phyloP scores from a whole-genome alignment of 2,888 invertebrate species.

The Tachina fera region DNA sequence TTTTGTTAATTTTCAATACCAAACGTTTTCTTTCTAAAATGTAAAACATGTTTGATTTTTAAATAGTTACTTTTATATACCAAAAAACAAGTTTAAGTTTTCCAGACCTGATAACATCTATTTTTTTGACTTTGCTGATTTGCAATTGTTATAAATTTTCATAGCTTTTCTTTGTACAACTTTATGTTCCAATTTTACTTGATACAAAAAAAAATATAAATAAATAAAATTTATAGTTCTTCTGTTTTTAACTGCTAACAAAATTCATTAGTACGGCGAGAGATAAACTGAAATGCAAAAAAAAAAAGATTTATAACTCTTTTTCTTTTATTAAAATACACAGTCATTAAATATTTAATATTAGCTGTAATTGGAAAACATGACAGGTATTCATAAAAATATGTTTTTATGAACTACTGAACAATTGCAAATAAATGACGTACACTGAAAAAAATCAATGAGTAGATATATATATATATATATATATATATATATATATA shows the following conservation, averaged over 20 bases:
- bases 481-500: no score
- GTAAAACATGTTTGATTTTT: no score
- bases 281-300: conserved; percentile 32
- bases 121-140: background rate
- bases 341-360: conserved; percentile 39
- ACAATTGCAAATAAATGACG: conserved; percentile 33
- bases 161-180: background rate
- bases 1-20: no score
- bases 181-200: background rate
- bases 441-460: conserved; percentile 45
- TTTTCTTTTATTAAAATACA: conserved; percentile 29
- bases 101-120: background rate
- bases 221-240: conserved; percentile 23
- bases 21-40: no score
- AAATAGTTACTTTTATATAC: no score
- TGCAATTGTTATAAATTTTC: background rate
- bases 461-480: background rate
- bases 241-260: conserved; percentile 15
- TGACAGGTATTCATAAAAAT: conserved; percentile 38
- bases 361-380: conserved; percentile 32
- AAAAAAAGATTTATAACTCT: conserved; percentile 57
- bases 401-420: conserved; percentile 35
- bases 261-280: conserved; percentile 4
- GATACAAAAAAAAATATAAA: background rate
- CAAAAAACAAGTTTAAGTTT: no score